phyloP scores from a whole-genome alignment of 1,140 invertebrate species.

The Ylistrum balloti region DNA sequence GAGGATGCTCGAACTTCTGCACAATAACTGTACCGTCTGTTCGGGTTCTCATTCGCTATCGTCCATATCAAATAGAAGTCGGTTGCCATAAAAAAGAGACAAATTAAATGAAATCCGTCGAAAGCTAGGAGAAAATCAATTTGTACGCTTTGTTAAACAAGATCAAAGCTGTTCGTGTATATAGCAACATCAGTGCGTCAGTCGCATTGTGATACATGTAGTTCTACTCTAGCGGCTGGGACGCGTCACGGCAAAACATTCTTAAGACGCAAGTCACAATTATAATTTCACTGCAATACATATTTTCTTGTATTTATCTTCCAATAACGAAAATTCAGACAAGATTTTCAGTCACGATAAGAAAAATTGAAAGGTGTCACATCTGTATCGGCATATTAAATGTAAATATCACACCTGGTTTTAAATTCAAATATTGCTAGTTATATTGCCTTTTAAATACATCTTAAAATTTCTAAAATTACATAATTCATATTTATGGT shows the following conservation, averaged over 20 bases:
- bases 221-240: no score
- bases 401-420: neutral
- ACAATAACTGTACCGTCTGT: neutral
- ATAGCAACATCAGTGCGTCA: neutral
- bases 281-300: neutral
- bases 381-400: neutral
- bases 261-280: neutral
- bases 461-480: neutral
- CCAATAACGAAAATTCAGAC: neutral
- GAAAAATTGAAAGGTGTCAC: neutral
- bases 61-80: neutral
- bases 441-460: neutral
- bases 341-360: neutral
- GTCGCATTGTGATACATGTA: neutral
- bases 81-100: slow-evolving; percentile 33
- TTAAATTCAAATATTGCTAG: neutral
- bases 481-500: neutral
- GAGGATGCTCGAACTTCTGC: neutral
- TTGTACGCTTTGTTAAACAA: slow-evolving; percentile 39
- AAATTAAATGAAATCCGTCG: slow-evolving; percentile 35
- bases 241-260: neutral
- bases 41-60: neutral
- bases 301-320: neutral
- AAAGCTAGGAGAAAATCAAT: slow-evolving; percentile 39
- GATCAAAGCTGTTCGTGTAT: slow-evolving; percentile 29